phyloP scores from a whole-genome alignment of 2,797 vertebrate genomes.

The Adrianichthys oophorus region DNA sequence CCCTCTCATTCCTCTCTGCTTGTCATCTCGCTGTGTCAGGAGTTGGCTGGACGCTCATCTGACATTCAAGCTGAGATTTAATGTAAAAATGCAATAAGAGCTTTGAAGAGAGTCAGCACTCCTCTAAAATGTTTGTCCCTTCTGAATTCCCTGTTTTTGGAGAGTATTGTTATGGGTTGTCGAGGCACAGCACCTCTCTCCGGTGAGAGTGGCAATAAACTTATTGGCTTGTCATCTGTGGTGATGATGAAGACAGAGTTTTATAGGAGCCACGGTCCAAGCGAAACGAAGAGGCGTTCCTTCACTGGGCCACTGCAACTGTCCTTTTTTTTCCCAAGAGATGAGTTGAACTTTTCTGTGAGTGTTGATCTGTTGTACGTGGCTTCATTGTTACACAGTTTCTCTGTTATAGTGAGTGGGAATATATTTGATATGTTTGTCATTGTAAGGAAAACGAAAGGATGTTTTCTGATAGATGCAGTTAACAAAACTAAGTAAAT shows the following conservation, averaged over 20 bases:
- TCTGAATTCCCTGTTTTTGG: slow-evolving; percentile 64
- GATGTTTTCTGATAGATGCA: too few relatives aligned
- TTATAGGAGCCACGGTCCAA: slow-evolving; percentile 60
- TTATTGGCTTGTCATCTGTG: slow-evolving; percentile 71
- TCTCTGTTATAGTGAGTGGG: too few relatives aligned
- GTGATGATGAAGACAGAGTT: slow-evolving; percentile 67
- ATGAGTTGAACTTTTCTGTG: slow-evolving; percentile 64
- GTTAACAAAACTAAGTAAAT: too few relatives aligned
- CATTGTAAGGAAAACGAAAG: too few relatives aligned
- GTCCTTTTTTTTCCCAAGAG: slow-evolving; percentile 57
- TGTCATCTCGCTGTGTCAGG: slow-evolving; percentile 57
- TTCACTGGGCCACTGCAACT: slow-evolving; percentile 46
- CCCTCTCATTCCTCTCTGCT: slow-evolving; percentile 24
- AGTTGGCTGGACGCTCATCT: slow-evolving; percentile 67
- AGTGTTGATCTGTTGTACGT: slow-evolving; percentile 21
- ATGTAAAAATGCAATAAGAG: slow-evolving; percentile 75
- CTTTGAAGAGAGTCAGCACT: slow-evolving; percentile 61
- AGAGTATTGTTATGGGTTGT: slow-evolving; percentile 73
- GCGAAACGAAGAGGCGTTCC: slow-evolving; percentile 68
- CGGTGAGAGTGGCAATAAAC: slow-evolving; percentile 55
- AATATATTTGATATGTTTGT: too few relatives aligned
- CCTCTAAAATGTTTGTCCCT: slow-evolving; percentile 59
- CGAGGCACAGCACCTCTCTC: slow-evolving; percentile 57
- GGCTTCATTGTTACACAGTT: too few relatives aligned
- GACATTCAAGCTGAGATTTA: slow-evolving; percentile 70